These are phyloP conservation scores for Caenorhabditis wallacei DNA, from an alignment of 2,888 invertebrate species.

Conservation along the genomic window DNA sequence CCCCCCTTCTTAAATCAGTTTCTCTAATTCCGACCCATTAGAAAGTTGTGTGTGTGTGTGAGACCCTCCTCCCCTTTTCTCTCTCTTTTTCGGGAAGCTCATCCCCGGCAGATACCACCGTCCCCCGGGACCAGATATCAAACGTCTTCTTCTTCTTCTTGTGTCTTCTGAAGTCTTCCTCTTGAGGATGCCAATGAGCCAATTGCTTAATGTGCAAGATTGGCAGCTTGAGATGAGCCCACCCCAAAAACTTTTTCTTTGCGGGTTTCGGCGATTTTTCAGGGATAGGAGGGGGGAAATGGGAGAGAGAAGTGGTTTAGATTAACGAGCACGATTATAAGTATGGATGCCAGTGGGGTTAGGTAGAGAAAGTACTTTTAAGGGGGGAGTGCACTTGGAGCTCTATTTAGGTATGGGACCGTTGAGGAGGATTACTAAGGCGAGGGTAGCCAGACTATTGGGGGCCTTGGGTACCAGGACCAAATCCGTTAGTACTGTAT, in stretches of 20 bases:
- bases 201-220: slow-evolving; percentile 67
- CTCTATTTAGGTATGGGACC: neutral
- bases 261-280: neutral
- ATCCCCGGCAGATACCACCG: neutral
- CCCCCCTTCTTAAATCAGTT: neutral
- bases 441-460: too few relatives aligned
- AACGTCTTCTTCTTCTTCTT: slow-evolving; percentile 2
- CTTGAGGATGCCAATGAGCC: slow-evolving; percentile 58
- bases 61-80: neutral
- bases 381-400: neutral
- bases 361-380: neutral
- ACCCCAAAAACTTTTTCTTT: slow-evolving; percentile 3
- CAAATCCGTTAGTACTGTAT: too few relatives aligned
- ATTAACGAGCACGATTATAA: neutral
- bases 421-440: too few relatives aligned
- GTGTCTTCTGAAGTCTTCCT: slow-evolving; percentile 13
- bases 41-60: neutral
- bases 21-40: slow-evolving; percentile 7
- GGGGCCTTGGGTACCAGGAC: too few relatives aligned
- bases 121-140: slow-evolving; percentile 67
- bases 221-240: slow-evolving; percentile 66
- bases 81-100: neutral
- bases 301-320: slow-evolving; percentile 8
- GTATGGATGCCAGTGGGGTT: neutral
- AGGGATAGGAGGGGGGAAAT: slow-evolving; percentile 7